Conservation (phyloP, 2,113 vertebrate species). For the Candoia aspera region DNA sequence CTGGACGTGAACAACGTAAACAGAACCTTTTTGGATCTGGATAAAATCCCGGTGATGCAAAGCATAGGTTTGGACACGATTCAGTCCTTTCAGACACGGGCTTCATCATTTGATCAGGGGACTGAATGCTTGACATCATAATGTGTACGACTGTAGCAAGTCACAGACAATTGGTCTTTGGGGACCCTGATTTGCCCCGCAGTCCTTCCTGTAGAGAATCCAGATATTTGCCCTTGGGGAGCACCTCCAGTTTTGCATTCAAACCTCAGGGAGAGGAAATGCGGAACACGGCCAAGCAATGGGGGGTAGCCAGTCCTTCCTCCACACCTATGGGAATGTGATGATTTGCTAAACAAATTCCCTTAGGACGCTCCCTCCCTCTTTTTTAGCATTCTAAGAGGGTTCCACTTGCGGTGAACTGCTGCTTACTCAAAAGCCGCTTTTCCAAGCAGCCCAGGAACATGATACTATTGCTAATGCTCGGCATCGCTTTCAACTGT, state of each 20-base stretch:
- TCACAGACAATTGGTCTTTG: neutral
- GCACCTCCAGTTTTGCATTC: neutral
- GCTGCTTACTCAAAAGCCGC: no score
- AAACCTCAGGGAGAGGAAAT: accelerated
- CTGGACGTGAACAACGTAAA: no score
- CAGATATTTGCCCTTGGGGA: neutral
- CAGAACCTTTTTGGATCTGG: neutral
- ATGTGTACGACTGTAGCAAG: neutral
- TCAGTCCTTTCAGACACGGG: neutral
- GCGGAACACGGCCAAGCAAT: neutral
- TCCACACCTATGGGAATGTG: accelerated
- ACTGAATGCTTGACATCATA: neutral
- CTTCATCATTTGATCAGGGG: neutral
- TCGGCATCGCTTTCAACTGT: accelerated
- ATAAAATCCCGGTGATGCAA: neutral
- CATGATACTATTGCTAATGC: neutral
- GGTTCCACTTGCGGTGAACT: neutral
- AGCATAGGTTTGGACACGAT: neutral
- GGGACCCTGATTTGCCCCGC: neutral
- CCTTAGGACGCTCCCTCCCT: neutral
- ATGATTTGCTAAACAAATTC: constrained; percentile 70
- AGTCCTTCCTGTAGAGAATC: neutral
- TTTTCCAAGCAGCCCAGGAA: accelerated
- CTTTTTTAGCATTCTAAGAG: accelerated
- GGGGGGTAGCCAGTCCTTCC: neutral